These are phyloP conservation scores for Lerista edwardsae DNA, from an alignment of 2,797 vertebrate genomes.

Conservation along the genomic window DNA sequence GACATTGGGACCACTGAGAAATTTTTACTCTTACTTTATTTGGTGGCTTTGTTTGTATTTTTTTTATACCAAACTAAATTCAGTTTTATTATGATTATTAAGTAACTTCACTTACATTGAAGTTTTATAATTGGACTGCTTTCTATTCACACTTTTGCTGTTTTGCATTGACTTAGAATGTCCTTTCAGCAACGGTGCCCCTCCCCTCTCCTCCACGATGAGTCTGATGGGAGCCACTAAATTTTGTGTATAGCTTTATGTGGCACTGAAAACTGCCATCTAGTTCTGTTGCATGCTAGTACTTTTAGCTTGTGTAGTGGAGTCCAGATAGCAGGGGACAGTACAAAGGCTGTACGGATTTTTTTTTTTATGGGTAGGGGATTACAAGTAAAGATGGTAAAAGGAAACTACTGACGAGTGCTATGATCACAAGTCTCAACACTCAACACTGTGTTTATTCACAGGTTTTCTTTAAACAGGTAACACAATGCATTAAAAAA, in stretches of 20 bases:
- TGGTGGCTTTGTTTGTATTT: too few species aligned
- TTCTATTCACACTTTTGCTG: neutral
- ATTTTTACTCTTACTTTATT: neutral
- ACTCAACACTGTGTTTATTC: too few species aligned
- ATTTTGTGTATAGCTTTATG: neutral
- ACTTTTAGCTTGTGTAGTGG: conserved; percentile 16
- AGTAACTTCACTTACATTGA: neutral
- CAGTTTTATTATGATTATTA: neutral
- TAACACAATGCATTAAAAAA: neutral
- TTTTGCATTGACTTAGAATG: neutral
- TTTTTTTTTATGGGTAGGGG: neutral
- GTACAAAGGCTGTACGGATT: neutral
- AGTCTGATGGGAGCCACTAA: neutral
- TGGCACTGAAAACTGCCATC: neutral
- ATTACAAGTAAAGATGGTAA: neutral
- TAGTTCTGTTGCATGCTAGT: neutral
- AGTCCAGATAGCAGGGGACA: neutral
- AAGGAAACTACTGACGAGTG: conserved; percentile 28
- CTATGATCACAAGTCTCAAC: conserved; percentile 36
- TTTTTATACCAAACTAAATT: neutral
- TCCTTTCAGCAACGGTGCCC: neutral
- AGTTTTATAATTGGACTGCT: neutral
- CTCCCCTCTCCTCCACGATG: neutral
- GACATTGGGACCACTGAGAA: neutral
- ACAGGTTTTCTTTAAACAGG: too few species aligned